Evolutionary conservation across 2,797 vertebrate species (phyloP).

Genomic region (Syngnathus acus): DNA sequence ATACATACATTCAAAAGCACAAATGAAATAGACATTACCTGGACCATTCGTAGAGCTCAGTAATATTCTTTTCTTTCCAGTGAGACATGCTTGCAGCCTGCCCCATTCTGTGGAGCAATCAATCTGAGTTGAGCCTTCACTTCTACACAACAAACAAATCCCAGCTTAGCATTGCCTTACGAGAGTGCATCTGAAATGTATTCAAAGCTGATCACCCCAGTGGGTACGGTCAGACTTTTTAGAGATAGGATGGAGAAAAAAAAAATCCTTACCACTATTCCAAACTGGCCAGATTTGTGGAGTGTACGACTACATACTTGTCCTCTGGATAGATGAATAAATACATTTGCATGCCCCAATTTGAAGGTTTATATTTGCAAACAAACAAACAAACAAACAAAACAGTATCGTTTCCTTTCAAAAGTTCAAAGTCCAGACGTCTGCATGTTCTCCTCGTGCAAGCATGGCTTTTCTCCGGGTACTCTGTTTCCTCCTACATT

Average conservation of each 20-base stretch:
- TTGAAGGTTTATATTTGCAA: background rate
- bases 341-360: background rate
- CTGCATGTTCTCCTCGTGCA: too few species aligned
- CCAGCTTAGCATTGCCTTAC: slow-evolving; percentile 44
- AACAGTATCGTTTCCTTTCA: background rate
- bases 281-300: background rate
- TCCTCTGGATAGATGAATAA: background rate
- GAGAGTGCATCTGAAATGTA: slow-evolving; percentile 44
- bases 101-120: slow-evolving; percentile 47
- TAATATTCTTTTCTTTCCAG: slow-evolving; percentile 52
- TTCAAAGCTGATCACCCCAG: slow-evolving; percentile 42
- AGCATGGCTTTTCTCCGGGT: too few species aligned
- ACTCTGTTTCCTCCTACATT: too few species aligned
- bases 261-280: background rate
- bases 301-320: background rate
- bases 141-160: slow-evolving; percentile 41
- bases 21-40: slow-evolving; percentile 54
- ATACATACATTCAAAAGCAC: background rate
- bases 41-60: slow-evolving; percentile 67
- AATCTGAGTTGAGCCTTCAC: slow-evolving; percentile 6
- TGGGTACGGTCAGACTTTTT: background rate
- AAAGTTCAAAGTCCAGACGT: background rate
- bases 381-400: background rate
- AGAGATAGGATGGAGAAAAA: background rate
- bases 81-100: slow-evolving; percentile 58